Percentiles rank a stretch among this genome's conserved stretches.
Conservation (phyloP, 2,888 invertebrate species). For the Agriopis marginaria region DNA sequence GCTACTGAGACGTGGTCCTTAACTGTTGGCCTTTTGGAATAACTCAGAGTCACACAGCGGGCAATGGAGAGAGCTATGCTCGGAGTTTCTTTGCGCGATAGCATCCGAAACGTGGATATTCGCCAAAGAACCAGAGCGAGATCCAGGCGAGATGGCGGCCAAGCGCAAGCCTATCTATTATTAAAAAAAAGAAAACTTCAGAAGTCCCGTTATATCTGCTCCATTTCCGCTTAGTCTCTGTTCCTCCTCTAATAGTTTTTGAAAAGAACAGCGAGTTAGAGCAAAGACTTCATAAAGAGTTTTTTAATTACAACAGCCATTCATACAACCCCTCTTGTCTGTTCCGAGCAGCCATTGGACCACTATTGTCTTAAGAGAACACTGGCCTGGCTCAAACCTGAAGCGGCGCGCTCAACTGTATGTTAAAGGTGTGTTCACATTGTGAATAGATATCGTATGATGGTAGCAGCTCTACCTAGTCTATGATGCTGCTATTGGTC, state of each 20-base stretch:
- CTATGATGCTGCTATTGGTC: too few relatives aligned
- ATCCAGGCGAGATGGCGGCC: too few relatives aligned
- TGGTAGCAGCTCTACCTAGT: background rate
- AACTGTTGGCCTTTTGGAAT: too few relatives aligned
- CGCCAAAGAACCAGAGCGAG: too few relatives aligned
- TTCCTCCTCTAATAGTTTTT: conserved; percentile 5
- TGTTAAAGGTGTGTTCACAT: background rate
- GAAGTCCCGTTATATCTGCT: background rate
- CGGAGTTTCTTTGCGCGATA: too few relatives aligned
- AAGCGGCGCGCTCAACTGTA: conserved; percentile 8
- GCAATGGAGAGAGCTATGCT: too few relatives aligned
- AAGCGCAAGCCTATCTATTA: too few relatives aligned
- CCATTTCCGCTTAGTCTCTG: background rate
- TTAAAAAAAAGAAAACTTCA: too few relatives aligned
- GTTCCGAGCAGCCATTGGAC: conserved; percentile 55
- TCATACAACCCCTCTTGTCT: conserved; percentile 58
- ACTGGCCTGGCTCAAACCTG: conserved; percentile 29
- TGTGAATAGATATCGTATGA: background rate
- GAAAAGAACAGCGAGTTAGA: conserved; percentile 11
- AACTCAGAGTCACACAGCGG: too few relatives aligned
- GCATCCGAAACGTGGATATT: too few relatives aligned
- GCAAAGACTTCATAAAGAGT: conserved; percentile 16
- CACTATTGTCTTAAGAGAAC: conserved; percentile 58
- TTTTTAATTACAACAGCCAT: conserved; percentile 63
- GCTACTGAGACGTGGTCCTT: too few relatives aligned